These are phyloP conservation scores for Scomber japonicus DNA, from an alignment of 2,113 vertebrate species.

Conservation along the genomic window DNA sequence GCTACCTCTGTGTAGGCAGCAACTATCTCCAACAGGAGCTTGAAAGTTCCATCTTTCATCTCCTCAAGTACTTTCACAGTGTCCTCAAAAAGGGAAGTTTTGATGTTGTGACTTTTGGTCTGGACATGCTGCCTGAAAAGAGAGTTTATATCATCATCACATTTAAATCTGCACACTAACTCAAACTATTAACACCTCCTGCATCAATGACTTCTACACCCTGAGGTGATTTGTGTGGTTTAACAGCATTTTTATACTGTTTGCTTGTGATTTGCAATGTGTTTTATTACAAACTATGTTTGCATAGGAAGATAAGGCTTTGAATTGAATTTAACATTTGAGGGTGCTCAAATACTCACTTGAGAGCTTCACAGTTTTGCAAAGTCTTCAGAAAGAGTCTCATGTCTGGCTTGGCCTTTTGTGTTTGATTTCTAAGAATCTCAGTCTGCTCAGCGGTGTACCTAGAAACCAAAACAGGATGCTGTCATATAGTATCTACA, in stretches of 20 bases:
- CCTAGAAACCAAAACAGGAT: constrained; percentile 34
- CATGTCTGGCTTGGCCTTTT: constrained; percentile 6
- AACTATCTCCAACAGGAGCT: constrained; percentile 14
- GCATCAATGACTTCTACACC: too few species aligned
- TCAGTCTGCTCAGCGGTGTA: constrained; percentile 43
- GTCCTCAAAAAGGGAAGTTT: not conserved
- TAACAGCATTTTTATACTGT: too few species aligned
- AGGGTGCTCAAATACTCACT: constrained; percentile 43
- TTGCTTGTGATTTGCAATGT: too few species aligned
- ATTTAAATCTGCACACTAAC: too few species aligned
- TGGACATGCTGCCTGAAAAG: constrained; percentile 49
- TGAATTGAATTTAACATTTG: too few species aligned
- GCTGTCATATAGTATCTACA: too few species aligned
- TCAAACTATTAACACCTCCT: too few species aligned
- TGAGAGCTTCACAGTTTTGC: constrained; percentile 66
- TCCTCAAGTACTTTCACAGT: constrained; percentile 17
- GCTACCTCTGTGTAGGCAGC: constrained; percentile 49
- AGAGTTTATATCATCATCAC: not conserved
- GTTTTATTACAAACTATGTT: too few species aligned
- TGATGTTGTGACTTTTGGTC: not conserved
- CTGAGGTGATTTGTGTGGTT: too few species aligned
- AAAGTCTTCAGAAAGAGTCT: constrained; percentile 58
- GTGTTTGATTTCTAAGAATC: not conserved
- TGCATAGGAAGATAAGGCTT: too few species aligned
- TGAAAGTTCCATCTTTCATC: constrained; percentile 43